Base-by-base conservation (phyloP, 2,888 invertebrate genomes). In the Dyspetes luteomarginatus region DNA sequence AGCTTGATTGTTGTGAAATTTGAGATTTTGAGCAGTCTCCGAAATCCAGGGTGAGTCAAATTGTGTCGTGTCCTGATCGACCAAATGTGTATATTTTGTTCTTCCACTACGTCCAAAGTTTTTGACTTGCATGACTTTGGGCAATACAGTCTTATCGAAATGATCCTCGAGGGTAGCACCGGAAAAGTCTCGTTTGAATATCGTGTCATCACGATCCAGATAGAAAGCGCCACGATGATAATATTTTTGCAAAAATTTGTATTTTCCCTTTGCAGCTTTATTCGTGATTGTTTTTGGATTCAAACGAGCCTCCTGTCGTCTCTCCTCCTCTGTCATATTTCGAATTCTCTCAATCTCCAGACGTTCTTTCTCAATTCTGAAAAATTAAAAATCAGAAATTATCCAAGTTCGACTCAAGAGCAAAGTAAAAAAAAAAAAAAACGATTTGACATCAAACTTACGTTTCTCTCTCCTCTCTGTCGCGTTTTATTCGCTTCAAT, bases 101-200 rank as follows among this genome's bases (percentile, higher is more conserved):
- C 99, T 95, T 3, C 99, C 99, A 65, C 99, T 99, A 1, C 99
- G 96, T 9, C 99, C 99, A 92, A 99, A 99, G 93, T 99, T 99
- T 93, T 99, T 99, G 52, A 99, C 99, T 95, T 99, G 99, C 99
- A 99, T 99, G 86, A 99, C 99, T 94, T 99, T 99, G 0, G 99
- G 99, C 82, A 99, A 92, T 85, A 99, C 97, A 28, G 99, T 98
- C 93, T 99, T 99, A 91, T 99, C 98, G 92, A 99, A 99, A 92
- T 99, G 98, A 94, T 99, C 99, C 88, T 99, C 99, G 88, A 99
- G 93, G 0, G 99, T 99, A 0, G 99, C 97, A 75, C 97, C 97
- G 0, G 98, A 97, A 92, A 98, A 98, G 91, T 99, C 98, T 87
- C 98, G 95, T 90, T 97, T 98, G 89, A 96, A 96, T 15, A 98